phyloP scores from a whole-genome alignment of 2,888 invertebrate species.

The Lycophotia porphyrea region DNA sequence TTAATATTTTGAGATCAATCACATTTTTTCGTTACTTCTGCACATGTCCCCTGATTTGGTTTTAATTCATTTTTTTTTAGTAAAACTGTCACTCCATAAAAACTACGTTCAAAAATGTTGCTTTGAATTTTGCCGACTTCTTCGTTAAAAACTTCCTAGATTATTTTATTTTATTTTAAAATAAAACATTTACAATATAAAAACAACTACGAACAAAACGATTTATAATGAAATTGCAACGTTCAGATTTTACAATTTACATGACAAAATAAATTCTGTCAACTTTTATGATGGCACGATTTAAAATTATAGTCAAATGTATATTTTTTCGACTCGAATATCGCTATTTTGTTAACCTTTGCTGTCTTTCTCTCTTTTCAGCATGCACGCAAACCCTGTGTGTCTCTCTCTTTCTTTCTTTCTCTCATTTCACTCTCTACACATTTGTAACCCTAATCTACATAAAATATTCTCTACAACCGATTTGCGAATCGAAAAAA shows the following conservation, averaged over 20 bases:
- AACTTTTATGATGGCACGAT: constrained; percentile 68
- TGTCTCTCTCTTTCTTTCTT: not conserved
- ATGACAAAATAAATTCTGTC: constrained; percentile 58
- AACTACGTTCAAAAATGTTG: constrained; percentile 34
- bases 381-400: constrained; percentile 45
- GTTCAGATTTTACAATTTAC: constrained; percentile 58
- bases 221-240: constrained; percentile 58
- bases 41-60: constrained; percentile 74
- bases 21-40: constrained; percentile 71
- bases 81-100: constrained; percentile 55
- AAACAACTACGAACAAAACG: constrained; percentile 58
- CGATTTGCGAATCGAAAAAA: constrained; percentile 55
- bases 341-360: constrained; percentile 45
- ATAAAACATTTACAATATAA: constrained; percentile 53
- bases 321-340: constrained; percentile 46
- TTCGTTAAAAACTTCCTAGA: constrained; percentile 33
- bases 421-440: not conserved
- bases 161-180: constrained; percentile 42
- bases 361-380: constrained; percentile 11
- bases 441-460: constrained; percentile 21
- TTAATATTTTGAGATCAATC: constrained; percentile 84
- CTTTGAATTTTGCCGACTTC: constrained; percentile 37
- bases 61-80: constrained; percentile 52
- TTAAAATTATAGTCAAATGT: constrained; percentile 44
- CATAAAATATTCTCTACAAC: constrained; percentile 24